Evolutionary conservation across 2,113 vertebrate species (phyloP).

Genomic region (Nettapus auritus): DNA sequence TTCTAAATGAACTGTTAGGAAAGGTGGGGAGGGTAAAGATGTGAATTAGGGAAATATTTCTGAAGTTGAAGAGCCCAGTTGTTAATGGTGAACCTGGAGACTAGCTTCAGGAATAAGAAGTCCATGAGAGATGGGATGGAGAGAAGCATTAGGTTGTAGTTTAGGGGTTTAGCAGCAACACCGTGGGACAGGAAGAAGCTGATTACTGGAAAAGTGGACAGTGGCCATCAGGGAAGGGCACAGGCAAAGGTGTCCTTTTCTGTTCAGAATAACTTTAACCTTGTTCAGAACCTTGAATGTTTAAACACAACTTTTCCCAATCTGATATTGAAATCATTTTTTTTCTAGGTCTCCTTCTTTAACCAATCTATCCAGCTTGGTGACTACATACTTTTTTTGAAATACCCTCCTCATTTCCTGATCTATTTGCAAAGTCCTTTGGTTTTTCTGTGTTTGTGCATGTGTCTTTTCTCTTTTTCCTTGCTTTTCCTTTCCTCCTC

Average conservation of each 20-base stretch:
- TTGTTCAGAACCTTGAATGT: neutral
- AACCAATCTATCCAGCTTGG: neutral
- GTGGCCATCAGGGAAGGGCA: neutral
- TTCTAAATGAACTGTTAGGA: neutral
- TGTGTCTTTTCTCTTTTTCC: rapidly evolving
- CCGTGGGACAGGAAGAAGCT: neutral
- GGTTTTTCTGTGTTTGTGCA: neutral
- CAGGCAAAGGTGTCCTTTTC: neutral
- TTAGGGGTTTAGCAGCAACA: neutral
- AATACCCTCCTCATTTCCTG: neutral
- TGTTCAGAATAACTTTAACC: neutral
- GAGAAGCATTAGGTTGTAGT: neutral
- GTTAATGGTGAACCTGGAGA: neutral
- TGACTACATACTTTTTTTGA: neutral
- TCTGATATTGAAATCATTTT: neutral
- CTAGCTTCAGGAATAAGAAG: neutral
- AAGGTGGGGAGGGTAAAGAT: neutral
- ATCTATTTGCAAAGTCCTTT: neutral
- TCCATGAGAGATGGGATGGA: neutral
- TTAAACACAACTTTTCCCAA: neutral
- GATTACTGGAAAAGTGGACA: neutral
- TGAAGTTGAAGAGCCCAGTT: neutral
- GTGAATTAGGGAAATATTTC: neutral
- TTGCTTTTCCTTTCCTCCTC: neutral
- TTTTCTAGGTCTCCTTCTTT: neutral